A percentile compares a stretch with the other conserved stretches of the same genome.
Evolutionary conservation across 2,888 invertebrate species (phyloP).

Genomic region (Chalcis sispes): DNA sequence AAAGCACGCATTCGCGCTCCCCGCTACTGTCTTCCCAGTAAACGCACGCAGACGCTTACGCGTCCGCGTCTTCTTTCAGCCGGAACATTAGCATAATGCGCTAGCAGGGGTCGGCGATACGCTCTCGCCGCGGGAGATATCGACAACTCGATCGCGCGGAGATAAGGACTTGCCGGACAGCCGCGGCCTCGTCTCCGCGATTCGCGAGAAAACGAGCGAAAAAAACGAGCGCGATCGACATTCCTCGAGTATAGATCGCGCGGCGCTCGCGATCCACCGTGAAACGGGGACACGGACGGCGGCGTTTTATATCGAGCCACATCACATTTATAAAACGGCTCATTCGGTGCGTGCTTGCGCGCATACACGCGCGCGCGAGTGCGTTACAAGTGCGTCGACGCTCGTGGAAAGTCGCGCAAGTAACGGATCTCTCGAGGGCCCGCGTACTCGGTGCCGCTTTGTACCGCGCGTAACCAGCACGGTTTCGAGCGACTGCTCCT

Average conservation of each 20-base stretch:
- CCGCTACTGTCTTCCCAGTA: neutral
- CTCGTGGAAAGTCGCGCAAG: slow-evolving; percentile 49
- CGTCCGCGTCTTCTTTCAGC: slow-evolving; percentile 18
- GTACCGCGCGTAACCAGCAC: too few relatives aligned
- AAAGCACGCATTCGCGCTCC: slow-evolving; percentile 14
- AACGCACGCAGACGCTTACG: neutral
- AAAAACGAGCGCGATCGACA: slow-evolving; percentile 42
- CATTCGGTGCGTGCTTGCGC: slow-evolving; percentile 15
- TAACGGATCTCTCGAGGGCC: slow-evolving; percentile 34
- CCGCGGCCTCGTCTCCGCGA: neutral
- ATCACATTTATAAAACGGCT: slow-evolving; percentile 48
- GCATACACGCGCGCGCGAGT: neutral
- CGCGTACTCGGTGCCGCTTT: neutral
- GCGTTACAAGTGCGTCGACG: slow-evolving; percentile 13
- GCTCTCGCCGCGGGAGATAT: neutral
- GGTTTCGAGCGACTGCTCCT: neutral
- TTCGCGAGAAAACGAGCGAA: slow-evolving; percentile 1
- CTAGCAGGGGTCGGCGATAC: slow-evolving; percentile 50
- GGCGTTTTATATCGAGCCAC: slow-evolving; percentile 24
- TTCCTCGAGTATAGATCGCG: slow-evolving; percentile 25
- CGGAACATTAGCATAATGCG: slow-evolving; percentile 54
- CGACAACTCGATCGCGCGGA: neutral
- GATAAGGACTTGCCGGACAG: neutral
- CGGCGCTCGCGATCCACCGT: neutral
- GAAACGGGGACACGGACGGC: neutral